phyloP scores from a whole-genome alignment of 2,113 vertebrate genomes.

The Miniopterus natalensis region DNA sequence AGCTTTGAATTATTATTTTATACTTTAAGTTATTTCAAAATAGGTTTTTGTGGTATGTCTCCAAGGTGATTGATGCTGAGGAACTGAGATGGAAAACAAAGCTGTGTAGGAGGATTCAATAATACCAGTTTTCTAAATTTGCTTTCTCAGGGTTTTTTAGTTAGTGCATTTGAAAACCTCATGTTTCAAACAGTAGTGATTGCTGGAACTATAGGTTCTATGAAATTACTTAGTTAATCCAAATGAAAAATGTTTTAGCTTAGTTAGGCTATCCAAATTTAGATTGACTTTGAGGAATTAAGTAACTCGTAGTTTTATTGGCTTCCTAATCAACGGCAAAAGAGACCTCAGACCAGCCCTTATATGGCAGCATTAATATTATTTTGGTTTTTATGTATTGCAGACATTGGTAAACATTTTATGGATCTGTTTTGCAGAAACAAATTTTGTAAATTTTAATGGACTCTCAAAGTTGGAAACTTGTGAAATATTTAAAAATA shows the following conservation, averaged over 20 bases:
- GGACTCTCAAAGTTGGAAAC: background rate
- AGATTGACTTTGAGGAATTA: slow-evolving; percentile 41
- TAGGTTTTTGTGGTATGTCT: background rate
- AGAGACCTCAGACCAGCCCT: background rate
- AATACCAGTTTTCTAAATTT: slow-evolving; percentile 9
- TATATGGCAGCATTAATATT: slow-evolving; percentile 7
- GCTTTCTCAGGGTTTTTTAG: slow-evolving; percentile 26
- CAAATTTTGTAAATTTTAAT: slow-evolving; percentile 35
- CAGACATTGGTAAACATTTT: slow-evolving; percentile 25
- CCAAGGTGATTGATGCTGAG: background rate
- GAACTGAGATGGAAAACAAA: background rate
- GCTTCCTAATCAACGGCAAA: slow-evolving; percentile 20
- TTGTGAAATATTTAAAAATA: background rate
- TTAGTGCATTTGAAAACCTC: background rate
- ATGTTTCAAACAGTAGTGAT: slow-evolving; percentile 4
- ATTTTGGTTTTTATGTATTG: slow-evolving; percentile 27
- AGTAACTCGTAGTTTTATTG: slow-evolving; percentile 48
- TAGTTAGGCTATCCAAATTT: background rate
- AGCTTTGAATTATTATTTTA: slow-evolving; percentile 33
- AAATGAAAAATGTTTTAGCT: slow-evolving; percentile 33
- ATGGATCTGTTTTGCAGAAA: background rate
- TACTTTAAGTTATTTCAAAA: slow-evolving; percentile 30
- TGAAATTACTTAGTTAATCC: background rate
- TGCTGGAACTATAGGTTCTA: background rate
- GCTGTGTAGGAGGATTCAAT: slow-evolving; percentile 28